These are phyloP conservation scores for Lepisosteus oculatus DNA, from an alignment of 2,113 vertebrate species.

Conservation along the genomic window DNA sequence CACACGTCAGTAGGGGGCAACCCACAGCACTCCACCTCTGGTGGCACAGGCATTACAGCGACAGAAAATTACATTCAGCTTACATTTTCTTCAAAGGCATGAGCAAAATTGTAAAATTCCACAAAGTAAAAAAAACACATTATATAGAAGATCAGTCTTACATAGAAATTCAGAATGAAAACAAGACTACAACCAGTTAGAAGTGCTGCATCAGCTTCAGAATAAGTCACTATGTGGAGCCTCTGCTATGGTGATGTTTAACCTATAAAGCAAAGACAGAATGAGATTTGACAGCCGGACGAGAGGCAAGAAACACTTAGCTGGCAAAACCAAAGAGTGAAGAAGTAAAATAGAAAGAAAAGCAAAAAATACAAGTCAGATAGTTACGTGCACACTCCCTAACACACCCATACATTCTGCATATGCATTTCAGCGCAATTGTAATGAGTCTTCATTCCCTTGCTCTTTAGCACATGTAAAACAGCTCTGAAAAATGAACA, in stretches of 20 bases:
- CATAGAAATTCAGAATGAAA: neutral
- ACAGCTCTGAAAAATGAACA: neutral
- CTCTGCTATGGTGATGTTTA: slow-evolving; percentile 16
- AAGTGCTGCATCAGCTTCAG: slow-evolving; percentile 9
- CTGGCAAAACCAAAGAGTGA: slow-evolving; percentile 7
- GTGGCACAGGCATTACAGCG: neutral
- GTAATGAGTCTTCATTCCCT: neutral
- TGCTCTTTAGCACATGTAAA: too few species aligned
- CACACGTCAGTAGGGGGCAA: neutral
- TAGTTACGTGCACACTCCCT: neutral
- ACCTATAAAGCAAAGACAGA: slow-evolving; percentile 23
- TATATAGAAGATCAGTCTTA: neutral
- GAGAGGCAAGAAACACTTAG: slow-evolving; percentile 7
- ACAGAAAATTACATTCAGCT: too few species aligned
- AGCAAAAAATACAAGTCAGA: slow-evolving; percentile 8
- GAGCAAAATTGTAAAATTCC: too few species aligned
- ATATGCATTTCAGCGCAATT: neutral
- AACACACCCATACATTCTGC: too few species aligned
- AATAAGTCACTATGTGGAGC: neutral
- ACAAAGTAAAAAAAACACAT: neutral
- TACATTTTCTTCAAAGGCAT: too few species aligned
- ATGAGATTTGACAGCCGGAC: slow-evolving; percentile 37
- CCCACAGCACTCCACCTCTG: neutral
- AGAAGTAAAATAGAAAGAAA: neutral
- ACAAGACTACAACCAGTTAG: neutral